Base-by-base conservation (phyloP, 2,113 vertebrate genomes). In the rat (Rattus norvegicus) region DNA sequence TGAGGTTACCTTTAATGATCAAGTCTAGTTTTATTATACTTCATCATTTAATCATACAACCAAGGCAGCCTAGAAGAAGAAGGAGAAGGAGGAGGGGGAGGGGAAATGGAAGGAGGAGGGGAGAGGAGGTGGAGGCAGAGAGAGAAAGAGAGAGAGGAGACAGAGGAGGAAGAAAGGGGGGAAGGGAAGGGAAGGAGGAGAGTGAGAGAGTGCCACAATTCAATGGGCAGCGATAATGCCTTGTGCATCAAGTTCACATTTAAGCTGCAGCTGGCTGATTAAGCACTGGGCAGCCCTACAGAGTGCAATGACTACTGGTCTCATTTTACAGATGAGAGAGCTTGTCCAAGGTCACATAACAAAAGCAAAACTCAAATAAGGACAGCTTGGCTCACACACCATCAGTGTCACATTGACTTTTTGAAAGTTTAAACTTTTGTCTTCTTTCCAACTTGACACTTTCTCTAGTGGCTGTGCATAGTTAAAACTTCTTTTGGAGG, bases 301-400 rank as follows among this genome's bases (percentile, higher is more conserved):
- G 63, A 59, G 8, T 39, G 22, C 17, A 83, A 56, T 33, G 52
- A 88, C 16, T 36, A 36, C n/a, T 39, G 59, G 65, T 33, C 67
- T 95, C 47, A 59, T 54, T 96, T 92, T 49, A 52, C 30, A 86
- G 5, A 33, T 54, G 19, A 84, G 22, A 13, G 33, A 90, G 83
- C 30, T 85, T 47, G 19, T 8, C 81, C 5, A 52, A 69, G 14
- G 22, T 85, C 80, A 90, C 26, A 84, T 2, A 73, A 39, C 89
- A 83, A 10, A 83, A 20, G 54, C 54, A 52, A 30, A 79, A 17
- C 47, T 49, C 76, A 79, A 49, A 33, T 16, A 33, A 30, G 14
- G 17, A 17, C 28, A 79, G 76, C 30, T 14, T 79, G 49, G 28
- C 76, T 54, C 76, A n/a, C 54, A 24, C 69, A 47, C 67, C 61